phyloP scores from a whole-genome alignment of 2,888 invertebrate species.

The Hirudinaria manillensis region DNA sequence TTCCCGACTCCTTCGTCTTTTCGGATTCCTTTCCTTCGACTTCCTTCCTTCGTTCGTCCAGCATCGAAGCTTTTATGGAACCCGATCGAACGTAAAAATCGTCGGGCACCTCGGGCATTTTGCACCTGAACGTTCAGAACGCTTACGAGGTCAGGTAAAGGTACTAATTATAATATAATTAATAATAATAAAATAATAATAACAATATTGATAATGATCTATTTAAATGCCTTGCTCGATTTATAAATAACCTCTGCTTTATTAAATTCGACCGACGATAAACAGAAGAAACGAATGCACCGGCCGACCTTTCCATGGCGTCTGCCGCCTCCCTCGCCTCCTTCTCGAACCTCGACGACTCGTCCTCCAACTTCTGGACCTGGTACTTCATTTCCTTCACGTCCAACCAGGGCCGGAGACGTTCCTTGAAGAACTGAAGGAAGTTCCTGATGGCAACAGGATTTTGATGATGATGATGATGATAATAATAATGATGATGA shows the following conservation, averaged over 20 bases:
- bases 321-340: not conserved
- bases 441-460: not conserved
- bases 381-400: conserved; percentile 18
- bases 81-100: conserved; percentile 6
- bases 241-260: too few species aligned
- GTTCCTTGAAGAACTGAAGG: conserved; percentile 4
- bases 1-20: not conserved
- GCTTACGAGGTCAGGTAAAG: not conserved
- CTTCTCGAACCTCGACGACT: not conserved
- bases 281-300: not conserved
- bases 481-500: too few species aligned
- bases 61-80: conserved; percentile 20
- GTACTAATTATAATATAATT: not conserved
- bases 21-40: not conserved
- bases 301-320: conserved; percentile 4
- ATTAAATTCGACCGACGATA: too few species aligned
- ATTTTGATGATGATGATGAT: too few species aligned
- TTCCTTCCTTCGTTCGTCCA: not conserved
- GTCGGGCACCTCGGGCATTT: conserved; percentile 6
- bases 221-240: too few species aligned
- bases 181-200: not conserved
- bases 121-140: not conserved
- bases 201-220: too few species aligned
- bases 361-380: not conserved
- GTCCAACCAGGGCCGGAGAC: conserved; percentile 7